These are phyloP conservation scores for Protaetia brevitarsis DNA, from an alignment of 1,140 invertebrate genomes.

Conservation along the genomic window DNA sequence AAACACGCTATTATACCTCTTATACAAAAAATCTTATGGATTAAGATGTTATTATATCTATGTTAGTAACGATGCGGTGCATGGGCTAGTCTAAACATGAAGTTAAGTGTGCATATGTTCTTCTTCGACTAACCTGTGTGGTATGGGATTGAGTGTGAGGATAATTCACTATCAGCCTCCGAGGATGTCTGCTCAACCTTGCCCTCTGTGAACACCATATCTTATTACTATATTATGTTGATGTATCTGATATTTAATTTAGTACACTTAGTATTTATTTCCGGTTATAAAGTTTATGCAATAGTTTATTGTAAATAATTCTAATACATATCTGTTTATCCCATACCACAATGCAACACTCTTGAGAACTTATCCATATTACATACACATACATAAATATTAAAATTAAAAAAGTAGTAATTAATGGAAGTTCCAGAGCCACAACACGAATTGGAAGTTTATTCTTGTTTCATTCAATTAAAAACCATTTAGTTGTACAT, in stretches of 20 bases:
- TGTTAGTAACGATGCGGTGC: slow-evolving; percentile 28
- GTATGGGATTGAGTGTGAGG: slow-evolving; percentile 72
- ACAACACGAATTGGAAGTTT: no score
- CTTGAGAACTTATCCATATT: not conserved
- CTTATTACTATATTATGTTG: not conserved
- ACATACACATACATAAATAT: not conserved
- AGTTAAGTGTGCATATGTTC: slow-evolving; percentile 20
- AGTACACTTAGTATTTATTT: not conserved
- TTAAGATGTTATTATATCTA: not conserved
- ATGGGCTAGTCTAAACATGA: slow-evolving; percentile 35
- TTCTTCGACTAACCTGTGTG: slow-evolving; percentile 62
- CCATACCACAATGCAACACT: not conserved
- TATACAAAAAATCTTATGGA: no score
- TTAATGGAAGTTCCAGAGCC: no score
- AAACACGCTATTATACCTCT: no score
- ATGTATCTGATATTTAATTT: not conserved
- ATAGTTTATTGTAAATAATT: no score
- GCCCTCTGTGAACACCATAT: slow-evolving; percentile 45
- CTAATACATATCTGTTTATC: not conserved
- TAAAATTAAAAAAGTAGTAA: no score
- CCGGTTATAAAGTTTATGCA: no score
- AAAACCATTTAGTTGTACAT: no score
- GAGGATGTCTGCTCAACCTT: slow-evolving; percentile 60
- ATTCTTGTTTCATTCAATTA: no score
- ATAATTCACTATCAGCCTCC: slow-evolving; percentile 77